phyloP scores from a whole-genome alignment of 1,140 invertebrate species.

The Mylabris phalerata region DNA sequence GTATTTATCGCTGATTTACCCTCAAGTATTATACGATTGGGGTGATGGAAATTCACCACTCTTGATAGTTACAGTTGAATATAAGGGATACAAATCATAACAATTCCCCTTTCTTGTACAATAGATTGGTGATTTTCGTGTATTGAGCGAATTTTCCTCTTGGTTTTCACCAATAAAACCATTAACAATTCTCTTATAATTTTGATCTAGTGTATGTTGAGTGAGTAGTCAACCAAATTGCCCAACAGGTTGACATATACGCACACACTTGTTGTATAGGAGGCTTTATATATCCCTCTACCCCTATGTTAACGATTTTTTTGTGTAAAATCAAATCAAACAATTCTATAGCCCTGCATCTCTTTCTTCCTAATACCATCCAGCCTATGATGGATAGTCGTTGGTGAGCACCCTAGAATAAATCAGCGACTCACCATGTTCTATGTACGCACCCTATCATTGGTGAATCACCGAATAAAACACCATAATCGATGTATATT shows the following conservation, averaged over 20 bases:
- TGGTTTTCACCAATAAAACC: too few species aligned
- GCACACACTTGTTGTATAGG: not conserved
- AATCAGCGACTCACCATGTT: conserved; percentile 13
- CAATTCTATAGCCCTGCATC: not conserved
- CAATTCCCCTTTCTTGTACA: not conserved
- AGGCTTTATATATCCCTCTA: conserved; percentile 10
- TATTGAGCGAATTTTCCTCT: too few species aligned
- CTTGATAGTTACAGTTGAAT: conserved; percentile 25
- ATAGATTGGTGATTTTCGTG: too few species aligned
- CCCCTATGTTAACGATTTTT: conserved; percentile 2
- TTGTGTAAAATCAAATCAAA: conserved; percentile 3
- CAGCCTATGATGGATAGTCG: conserved; percentile 2
- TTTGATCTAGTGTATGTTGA: too few species aligned
- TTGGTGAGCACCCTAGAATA: conserved; percentile 8
- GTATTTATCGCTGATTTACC: conserved; percentile 14
- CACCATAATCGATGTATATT: conserved; percentile 33
- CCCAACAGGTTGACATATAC: too few species aligned
- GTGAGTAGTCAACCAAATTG: too few species aligned
- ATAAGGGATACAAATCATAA: conserved; percentile 32
- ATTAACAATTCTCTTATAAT: too few species aligned
- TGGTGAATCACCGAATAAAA: conserved; percentile 29
- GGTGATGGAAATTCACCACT: conserved; percentile 28
- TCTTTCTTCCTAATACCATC: not conserved
- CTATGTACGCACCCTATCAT: conserved; percentile 4
- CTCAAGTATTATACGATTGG: conserved; percentile 23